phyloP scores from a whole-genome alignment of 2,797 vertebrate species.

The Phyllotis vaccarum region DNA sequence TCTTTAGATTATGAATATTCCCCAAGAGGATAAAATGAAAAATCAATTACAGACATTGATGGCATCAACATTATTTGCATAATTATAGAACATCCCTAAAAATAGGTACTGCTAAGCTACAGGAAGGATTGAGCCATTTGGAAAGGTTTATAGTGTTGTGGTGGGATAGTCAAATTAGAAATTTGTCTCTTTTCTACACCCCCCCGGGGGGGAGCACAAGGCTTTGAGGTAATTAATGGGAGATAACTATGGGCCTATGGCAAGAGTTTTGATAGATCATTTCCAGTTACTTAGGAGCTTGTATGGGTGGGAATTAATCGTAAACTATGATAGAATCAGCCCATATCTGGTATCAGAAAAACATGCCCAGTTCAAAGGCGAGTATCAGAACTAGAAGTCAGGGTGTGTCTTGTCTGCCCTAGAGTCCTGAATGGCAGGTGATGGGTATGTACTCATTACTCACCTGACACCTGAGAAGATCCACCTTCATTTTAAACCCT shows the following conservation, averaged over 20 bases:
- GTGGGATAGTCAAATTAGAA: conserved; percentile 8
- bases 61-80: conserved; percentile 2
- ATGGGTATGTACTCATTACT: neutral
- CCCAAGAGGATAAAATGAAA: neutral
- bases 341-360: conserved; percentile 7
- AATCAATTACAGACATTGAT: conserved; percentile 21
- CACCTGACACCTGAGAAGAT: neutral
- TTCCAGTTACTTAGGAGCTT: conserved; percentile 17
- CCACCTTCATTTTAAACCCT: conserved; percentile 6
- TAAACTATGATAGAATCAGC: neutral
- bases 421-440: neutral
- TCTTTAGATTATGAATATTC: neutral
- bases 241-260: neutral
- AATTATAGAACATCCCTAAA: neutral
- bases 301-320: conserved; percentile 27
- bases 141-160: neutral
- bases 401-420: neutral
- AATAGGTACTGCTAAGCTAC: neutral
- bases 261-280: conserved; percentile 41
- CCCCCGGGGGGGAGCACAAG: neutral
- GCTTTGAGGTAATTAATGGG: neutral
- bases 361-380: neutral
- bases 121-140: neutral
- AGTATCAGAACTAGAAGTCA: neutral
- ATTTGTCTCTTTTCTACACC: neutral